Base-by-base conservation (phyloP, 2,888 invertebrate species). In the Uropetala carovei region DNA sequence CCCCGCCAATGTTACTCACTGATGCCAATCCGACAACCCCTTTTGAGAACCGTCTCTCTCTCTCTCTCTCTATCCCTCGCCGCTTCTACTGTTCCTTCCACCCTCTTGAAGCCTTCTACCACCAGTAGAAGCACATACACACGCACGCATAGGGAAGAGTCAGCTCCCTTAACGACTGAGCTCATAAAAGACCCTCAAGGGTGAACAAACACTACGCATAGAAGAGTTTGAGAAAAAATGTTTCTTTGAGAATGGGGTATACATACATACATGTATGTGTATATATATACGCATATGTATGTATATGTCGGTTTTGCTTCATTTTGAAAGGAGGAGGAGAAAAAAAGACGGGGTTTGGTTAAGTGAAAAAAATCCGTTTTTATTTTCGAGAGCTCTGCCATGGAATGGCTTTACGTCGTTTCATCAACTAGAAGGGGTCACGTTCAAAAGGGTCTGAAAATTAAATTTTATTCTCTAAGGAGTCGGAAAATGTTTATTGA, bases 21-120 rank as follows among this genome's bases (percentile, higher is more conserved):
- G 75, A 75, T 75, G 75, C 22, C 75, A 75, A 64, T 64, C 64
- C 64, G 16, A 64, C 64, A 64, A 75, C 75, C 22, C 75, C 75
- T n/a, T 75, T 75, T 75, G 75, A 75, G 75, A 75, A 43, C 75
- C 75, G 0, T 0, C 13, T 75, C 22, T 75, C 75, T 75, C 75
- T 11, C 64, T 64, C 18, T 64, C 64, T 64, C 64, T 64, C 2
- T 7, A 14, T 64, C n/a, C n/a, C 64, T 64, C 64, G 16, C 64
- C n/a, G 16, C 64, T n/a, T 64, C 64, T 64, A 43, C 43, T 43
- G 43, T 43, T 43, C 16, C 14, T 18, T 64, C 13, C n/a, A 14
- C 64, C 64, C 64, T 64, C 64, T 64, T 64, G 64, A 64, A 64
- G 43, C 43, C 43, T 3, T 5, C 43, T 43, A 43, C 64, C 64